Base-by-base conservation (phyloP, 2,888 invertebrate genomes). In the Drosophila nr. perissopoda region DNA sequence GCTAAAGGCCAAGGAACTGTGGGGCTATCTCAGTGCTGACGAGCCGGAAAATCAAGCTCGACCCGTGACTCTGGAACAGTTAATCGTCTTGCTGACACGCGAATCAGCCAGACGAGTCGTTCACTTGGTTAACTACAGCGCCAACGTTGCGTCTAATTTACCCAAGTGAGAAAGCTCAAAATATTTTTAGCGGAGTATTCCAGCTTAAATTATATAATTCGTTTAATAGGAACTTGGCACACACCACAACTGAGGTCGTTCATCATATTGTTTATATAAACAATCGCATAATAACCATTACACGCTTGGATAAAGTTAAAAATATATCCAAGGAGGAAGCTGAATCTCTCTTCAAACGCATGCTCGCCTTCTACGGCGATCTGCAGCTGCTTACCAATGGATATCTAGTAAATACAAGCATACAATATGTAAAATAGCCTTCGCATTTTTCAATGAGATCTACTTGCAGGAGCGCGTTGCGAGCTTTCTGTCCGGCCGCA, bases 11-110 rank as follows among this genome's bases (percentile, higher is more conserved):
- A 95, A 95, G 82, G 95, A 96, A 78, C 92, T 97, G 53, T 97
- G 96, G 95, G 92, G 92, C 1, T 94, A 94, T 45, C 93, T 97
- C 61, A 97, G 97, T 88, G 93, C 95, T 78, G 95, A 97, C 31
- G 97, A 97, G 90, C 97, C 97, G 0, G 97, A 97, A 93, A 97
- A 97, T 93, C 97, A 97, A 93, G 96, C 96, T 5, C 94, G 96
- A 40, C 97, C 97, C 0, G 94, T 95, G 73, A 97, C 96, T 2
- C 91, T 97, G 38, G 97, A 97, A 90, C 96, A 97, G 90, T 92
- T 97, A 73, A 93, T 97, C 63, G 96, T 97, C 42, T 92, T 97
- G 69, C 91, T 97, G 69, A 95, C 96, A 0, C 93, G 97, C n/a
- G 97, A 97, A 93, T 95, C 96, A 0, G 96, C 96, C 0, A 94